Percentiles rank a stretch among this genome's conserved stretches.
Conservation (phyloP, 2,888 invertebrate species). For the Xestia xanthographa region DNA sequence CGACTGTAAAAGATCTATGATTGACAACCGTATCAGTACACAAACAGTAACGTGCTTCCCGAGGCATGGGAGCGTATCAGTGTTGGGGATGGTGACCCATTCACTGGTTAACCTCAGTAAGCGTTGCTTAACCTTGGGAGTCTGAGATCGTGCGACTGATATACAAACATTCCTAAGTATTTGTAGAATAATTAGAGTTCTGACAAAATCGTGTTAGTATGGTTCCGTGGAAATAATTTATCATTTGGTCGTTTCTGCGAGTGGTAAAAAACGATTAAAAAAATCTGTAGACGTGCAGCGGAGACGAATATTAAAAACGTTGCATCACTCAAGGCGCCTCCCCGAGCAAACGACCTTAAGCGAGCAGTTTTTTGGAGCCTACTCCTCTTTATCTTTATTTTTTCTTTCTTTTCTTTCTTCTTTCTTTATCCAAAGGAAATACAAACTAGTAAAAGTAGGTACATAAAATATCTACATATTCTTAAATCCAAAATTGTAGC, state of each 20-base stretch:
- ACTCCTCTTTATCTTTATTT: no score
- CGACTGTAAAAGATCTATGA: background rate
- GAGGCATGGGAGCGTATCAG: background rate
- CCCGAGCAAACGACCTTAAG: no score
- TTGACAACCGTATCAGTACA: background rate
- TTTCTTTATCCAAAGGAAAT: no score
- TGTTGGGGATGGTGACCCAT: background rate
- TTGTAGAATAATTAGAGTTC: background rate
- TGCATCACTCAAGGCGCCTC: no score
- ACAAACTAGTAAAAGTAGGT: no score
- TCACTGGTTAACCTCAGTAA: background rate
- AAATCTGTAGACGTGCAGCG: background rate
- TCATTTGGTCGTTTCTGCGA: constrained; percentile 13
- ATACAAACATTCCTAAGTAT: background rate
- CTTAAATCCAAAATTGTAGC: no score
- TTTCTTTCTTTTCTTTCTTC: no score
- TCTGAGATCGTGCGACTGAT: background rate
- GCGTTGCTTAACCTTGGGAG: background rate
- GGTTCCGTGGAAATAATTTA: constrained; percentile 24
- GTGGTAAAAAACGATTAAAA: constrained; percentile 18
- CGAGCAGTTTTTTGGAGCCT: no score
- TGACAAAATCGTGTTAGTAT: background rate
- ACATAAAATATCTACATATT: no score
- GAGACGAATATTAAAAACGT: constrained; percentile 34
- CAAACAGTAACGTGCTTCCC: background rate